phyloP scores from a whole-genome alignment of 2,797 vertebrate genomes.

The Rhinichthys osculus region DNA sequence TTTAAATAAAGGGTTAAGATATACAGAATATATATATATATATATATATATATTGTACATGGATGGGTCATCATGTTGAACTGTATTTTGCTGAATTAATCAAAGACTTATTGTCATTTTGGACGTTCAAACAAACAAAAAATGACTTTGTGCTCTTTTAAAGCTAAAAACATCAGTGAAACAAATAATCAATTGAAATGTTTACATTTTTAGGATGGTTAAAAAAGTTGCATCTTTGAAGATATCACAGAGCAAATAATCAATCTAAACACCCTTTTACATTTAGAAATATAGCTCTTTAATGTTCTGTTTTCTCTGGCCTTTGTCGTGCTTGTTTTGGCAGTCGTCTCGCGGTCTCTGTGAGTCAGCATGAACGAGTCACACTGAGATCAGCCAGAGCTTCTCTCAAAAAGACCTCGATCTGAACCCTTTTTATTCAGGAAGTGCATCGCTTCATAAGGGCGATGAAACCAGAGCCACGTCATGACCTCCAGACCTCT shows the following conservation, averaged over 20 bases:
- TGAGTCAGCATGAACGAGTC: conserved; percentile 15
- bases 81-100: background rate
- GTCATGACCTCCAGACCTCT: conserved; percentile 10
- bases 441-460: background rate
- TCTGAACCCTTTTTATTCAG: conserved; percentile 39
- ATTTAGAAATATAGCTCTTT: conserved; percentile 34
- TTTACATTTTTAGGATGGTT: background rate
- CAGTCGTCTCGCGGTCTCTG: background rate
- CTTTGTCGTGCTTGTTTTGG: conserved; percentile 47
- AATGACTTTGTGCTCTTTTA: background rate
- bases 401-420: conserved; percentile 29
- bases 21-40: no score
- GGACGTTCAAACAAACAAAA: background rate
- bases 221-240: conserved; percentile 38
- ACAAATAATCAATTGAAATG: background rate
- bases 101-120: background rate
- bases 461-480: background rate
- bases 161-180: background rate
- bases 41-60: no score
- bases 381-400: conserved; percentile 33
- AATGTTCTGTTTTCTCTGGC: conserved; percentile 34
- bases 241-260: conserved; percentile 29
- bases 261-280: conserved; percentile 3
- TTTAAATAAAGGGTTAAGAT: no score
- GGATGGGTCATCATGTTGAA: no score